Conservation (phyloP, 2,888 invertebrate genomes). For the Spodoptera littoralis region DNA sequence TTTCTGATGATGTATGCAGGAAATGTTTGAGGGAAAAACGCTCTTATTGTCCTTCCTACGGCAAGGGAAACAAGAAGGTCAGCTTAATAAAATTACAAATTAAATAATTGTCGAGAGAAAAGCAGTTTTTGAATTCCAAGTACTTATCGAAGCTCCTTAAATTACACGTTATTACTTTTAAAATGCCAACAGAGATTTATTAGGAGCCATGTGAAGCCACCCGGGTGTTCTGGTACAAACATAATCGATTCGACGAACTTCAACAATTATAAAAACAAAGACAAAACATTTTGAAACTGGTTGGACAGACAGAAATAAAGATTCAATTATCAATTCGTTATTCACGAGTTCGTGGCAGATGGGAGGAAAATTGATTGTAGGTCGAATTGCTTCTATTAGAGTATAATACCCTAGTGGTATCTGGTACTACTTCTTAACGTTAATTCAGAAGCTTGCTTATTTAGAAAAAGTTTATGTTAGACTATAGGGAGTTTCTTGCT, state of each 20-base stretch:
- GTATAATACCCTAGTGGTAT: not conserved
- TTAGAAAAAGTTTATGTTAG: too few relatives aligned
- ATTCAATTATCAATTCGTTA: conserved; percentile 14
- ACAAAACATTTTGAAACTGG: conserved; percentile 34
- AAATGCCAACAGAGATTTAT: conserved; percentile 22
- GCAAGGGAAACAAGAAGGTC: too few relatives aligned
- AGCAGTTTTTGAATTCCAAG: too few relatives aligned
- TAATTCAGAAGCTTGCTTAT: too few relatives aligned
- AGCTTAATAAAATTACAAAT: not conserved
- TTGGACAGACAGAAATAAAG: conserved; percentile 20
- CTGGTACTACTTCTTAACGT: too few relatives aligned
- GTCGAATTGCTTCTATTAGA: not conserved
- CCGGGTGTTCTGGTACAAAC: conserved; percentile 11
- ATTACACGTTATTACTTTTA: conserved; percentile 16
- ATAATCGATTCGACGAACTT: conserved; percentile 45
- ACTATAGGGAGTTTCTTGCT: too few relatives aligned
- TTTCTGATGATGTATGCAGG: too few relatives aligned
- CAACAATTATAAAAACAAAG: conserved; percentile 26
- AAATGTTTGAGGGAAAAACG: too few relatives aligned
- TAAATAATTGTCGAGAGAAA: not conserved
- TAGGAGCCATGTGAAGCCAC: conserved; percentile 18
- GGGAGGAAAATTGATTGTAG: not conserved
- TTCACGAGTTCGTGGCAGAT: not conserved
- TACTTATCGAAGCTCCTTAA: conserved; percentile 7
- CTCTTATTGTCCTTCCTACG: too few relatives aligned